A percentile compares a stretch with the other conserved stretches of the same genome.
These are phyloP conservation scores for Stichodactyla helianthus DNA, from an alignment of 64 coral and sea anemone species.

Conservation along the genomic window DNA sequence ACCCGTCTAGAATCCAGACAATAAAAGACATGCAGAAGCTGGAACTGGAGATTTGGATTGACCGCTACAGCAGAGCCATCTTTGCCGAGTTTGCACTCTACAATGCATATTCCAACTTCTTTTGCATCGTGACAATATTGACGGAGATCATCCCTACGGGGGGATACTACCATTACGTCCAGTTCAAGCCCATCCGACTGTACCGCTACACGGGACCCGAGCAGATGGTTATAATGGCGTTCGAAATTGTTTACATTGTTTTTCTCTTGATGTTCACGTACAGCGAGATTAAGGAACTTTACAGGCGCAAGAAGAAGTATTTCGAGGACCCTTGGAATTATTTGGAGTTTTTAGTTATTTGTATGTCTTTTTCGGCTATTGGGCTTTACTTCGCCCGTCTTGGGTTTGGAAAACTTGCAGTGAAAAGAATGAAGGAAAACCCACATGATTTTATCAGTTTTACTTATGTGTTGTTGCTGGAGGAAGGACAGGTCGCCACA, in stretches of 20 bases:
- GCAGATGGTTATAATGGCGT: conserved; percentile 48
- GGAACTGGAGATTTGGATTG: conserved; percentile 52
- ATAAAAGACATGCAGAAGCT: conserved; percentile 43
- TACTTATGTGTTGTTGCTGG: conserved; percentile 59
- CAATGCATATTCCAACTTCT: conserved; percentile 76
- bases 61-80: conserved; percentile 58
- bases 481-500: conserved; percentile 34
- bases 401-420: conserved; percentile 45
- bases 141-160: conserved; percentile 67
- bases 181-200: conserved; percentile 39
- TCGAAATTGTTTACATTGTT: conserved; percentile 59
- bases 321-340: conserved; percentile 78
- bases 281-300: conserved; percentile 56
- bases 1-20: conserved; percentile 8
- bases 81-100: conserved; percentile 83
- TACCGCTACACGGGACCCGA: conserved; percentile 69
- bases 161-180: conserved; percentile 57
- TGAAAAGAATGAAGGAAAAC: conserved; percentile 39
- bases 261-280: conserved; percentile 49
- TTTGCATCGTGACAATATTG: conserved; percentile 61
- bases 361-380: conserved; percentile 56
- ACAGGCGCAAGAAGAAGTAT: conserved; percentile 45
- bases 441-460: conserved; percentile 54
- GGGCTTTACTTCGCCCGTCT: conserved; percentile 59
- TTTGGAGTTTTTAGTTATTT: conserved; percentile 49